phyloP scores from a whole-genome alignment of 2,888 invertebrate genomes.

The Fissipunctia ypsillon region DNA sequence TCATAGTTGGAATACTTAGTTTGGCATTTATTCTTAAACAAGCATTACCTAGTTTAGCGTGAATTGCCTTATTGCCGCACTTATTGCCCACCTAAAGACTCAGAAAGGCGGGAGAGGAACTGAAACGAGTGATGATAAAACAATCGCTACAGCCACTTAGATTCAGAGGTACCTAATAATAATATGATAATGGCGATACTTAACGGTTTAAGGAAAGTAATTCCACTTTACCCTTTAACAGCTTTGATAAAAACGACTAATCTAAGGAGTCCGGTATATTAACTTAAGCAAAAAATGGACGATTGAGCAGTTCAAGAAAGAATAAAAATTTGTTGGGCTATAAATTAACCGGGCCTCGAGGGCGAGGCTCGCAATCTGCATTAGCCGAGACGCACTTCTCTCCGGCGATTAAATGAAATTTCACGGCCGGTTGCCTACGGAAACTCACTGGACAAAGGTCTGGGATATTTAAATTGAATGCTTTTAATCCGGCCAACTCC shows the following conservation, averaged over 20 bases:
- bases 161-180: conserved; percentile 52
- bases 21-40: neutral
- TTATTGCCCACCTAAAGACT: too few species aligned
- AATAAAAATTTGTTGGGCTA: conserved; percentile 89
- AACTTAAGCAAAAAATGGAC: conserved; percentile 78
- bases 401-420: conserved; percentile 89
- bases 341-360: conserved; percentile 86
- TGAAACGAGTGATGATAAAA: neutral
- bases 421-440: conserved; percentile 87
- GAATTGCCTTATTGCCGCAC: too few species aligned
- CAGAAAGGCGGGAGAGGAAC: neutral
- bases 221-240: conserved; percentile 71
- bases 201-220: conserved; percentile 65
- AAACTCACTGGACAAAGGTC: conserved; percentile 87
- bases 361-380: conserved; percentile 87
- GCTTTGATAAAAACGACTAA: conserved; percentile 71
- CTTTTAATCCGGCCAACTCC: conserved; percentile 83
- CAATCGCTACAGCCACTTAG: conserved; percentile 26
- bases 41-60: too few species aligned
- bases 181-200: conserved; percentile 55
- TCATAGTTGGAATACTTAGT: neutral
- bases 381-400: conserved; percentile 89
- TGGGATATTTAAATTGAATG: conserved; percentile 87
- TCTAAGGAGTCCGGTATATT: conserved; percentile 68
- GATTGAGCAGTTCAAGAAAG: conserved; percentile 86